Evolutionary conservation across 2,888 invertebrate genomes (phyloP), one percentile per base, ranked within the genome.

Genomic region (Cephus pygmeus): DNA sequence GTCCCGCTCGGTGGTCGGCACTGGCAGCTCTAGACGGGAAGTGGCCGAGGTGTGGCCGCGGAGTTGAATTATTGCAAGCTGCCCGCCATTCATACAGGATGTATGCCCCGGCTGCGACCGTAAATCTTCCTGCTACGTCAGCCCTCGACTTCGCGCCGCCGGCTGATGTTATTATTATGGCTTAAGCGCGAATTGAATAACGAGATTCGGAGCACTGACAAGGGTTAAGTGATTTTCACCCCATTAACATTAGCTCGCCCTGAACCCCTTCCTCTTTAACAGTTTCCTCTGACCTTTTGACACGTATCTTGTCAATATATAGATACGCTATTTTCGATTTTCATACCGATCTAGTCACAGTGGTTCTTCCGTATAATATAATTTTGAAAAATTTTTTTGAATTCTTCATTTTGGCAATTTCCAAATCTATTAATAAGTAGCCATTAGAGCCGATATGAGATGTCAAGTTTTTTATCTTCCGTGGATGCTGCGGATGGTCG

Each of bases 41-140:
- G 90, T 89, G 88, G 88, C 85, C 89, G 88, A 90, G 90, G 90
- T 90, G 90, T 89, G 90, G 90, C 88, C 87, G 87, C 88, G 86
- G 87, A 90, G 88, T 89, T 90, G 90, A 90, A 89, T 90, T 90
- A 90, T 90, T 89, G 88, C 90, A 88, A 89, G 87, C 88, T 89
- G 89, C 88, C 89, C 88, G 87, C 88, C 89, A 89, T 90, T 90
- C 90, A 88, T 90, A 89, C 88, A 89, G 89, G 89, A 90, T 90
- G 88, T 87, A 89, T 87, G 89, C 87, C 78, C 86, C 85, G 85
- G 84, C 84, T 85, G 87, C 83, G 85, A 83, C 85, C 87, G 89
- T 90, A 90, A 90, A 90, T 90, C 89, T 90, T 88, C 85, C 82
- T 83, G 85, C 87, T 85, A 86, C 86, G 86, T 89, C 88, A 89